Base-by-base conservation (phyloP, 1,140 invertebrate genomes). In the Mamestra configurata region DNA sequence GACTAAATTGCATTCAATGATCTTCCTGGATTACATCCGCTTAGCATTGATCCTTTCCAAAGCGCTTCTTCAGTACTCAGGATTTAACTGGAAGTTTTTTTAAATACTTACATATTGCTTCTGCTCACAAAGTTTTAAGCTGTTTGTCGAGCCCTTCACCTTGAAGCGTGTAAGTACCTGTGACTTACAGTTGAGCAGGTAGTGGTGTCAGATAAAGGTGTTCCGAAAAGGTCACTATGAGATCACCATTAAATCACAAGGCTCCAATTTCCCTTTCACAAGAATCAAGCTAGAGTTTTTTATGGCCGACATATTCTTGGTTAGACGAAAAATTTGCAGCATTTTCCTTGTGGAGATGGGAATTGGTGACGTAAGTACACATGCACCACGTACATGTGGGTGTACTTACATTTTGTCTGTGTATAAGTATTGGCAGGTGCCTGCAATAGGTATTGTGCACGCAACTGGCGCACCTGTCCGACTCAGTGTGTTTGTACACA, bases 1-100 rank as follows among this genome's bases (percentile, higher is more conserved):
- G 79, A 43, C n/a, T 79, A 79, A 82, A 82, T 82, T 82, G 77
- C 81, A 64, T 61, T 57, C 64, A 82, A 79, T 71, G 71, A 37
- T 75, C 72, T 82, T 82, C 81, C 77, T 79, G 40, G 13, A 53
- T 37, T 7, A 64, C 37, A 59, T 79, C 76, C 80, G 53, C 68
- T 35, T 82, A 59, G 15, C 46, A 75, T 20, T 35, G 24, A 31
- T 51, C 24, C 43, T 51, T 4, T 46, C 13, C 43, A 13, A 22
- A 4, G 20, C 15, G 18, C 20, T 68, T 31, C 27, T 31, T 31
- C 27, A 31, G 5, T 31, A 31, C 27, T 3, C 27, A 31, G 27
- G 27, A 31, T 31, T 31, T 3, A 31, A 61, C 24, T 64, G 3
- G 53, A 20, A 43, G 8, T 43, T 2, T 11, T 11, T 11, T 37